Evolutionary conservation across 2,797 vertebrate genomes (phyloP).

Genomic region (Mormyrus proboscirostris): DNA sequence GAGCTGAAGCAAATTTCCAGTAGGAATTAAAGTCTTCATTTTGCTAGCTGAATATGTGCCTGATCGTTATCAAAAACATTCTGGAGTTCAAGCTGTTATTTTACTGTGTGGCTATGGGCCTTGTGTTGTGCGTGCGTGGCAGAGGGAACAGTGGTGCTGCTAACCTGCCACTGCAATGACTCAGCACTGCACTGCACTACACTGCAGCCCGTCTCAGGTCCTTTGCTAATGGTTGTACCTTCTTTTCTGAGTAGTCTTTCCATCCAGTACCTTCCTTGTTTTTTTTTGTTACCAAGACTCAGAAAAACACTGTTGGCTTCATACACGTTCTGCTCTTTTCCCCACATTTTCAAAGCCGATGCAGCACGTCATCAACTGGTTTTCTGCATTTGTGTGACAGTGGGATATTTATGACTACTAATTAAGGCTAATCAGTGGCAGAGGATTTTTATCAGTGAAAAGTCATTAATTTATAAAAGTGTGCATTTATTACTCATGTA

Average conservation of each 20-base stretch:
- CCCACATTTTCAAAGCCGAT: background rate
- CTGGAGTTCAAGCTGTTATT: background rate
- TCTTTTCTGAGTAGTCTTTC: background rate
- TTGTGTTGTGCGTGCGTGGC: background rate
- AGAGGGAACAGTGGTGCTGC: background rate
- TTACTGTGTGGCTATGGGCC: background rate
- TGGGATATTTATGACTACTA: background rate
- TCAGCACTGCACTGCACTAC: conserved; percentile 26
- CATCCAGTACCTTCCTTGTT: background rate
- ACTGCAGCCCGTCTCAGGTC: background rate
- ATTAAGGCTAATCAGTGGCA: background rate
- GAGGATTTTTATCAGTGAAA: background rate
- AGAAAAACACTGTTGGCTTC: background rate
- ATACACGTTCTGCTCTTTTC: background rate
- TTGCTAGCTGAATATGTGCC: background rate
- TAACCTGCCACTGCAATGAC: conserved; percentile 20
- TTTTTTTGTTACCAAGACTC: background rate
- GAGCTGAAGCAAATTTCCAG: background rate
- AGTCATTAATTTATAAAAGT: background rate
- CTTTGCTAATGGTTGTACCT: background rate
- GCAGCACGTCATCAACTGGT: background rate
- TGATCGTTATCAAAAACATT: background rate
- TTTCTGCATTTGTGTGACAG: background rate
- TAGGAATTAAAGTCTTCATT: too few relatives aligned
- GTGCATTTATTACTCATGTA: background rate